Evolutionary conservation across 2,888 invertebrate genomes (phyloP).

Genomic region (Aleiodes leptofemur): DNA sequence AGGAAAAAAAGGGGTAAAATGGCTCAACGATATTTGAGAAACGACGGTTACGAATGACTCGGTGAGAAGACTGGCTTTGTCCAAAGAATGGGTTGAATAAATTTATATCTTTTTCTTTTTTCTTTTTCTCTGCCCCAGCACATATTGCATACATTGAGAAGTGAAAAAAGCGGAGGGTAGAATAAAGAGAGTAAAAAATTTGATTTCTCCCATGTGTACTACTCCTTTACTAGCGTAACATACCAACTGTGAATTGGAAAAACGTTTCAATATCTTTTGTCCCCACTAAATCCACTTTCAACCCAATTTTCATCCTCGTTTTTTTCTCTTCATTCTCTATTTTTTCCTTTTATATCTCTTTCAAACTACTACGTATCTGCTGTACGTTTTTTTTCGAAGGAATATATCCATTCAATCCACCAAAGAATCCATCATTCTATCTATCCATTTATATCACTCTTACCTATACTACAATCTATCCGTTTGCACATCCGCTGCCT

Average conservation of each 20-base stretch:
- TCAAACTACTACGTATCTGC: no score
- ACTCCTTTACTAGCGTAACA: constrained; percentile 7
- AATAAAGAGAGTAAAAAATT: constrained; percentile 4
- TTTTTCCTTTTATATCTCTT: no score
- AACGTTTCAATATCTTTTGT: constrained; percentile 6
- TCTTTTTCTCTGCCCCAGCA: background rate
- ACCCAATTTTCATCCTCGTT: constrained; percentile 5
- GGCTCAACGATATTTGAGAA: constrained; percentile 43
- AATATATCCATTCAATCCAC: no score
- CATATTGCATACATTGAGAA: background rate
- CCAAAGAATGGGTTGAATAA: constrained; percentile 42
- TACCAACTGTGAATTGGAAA: constrained; percentile 16
- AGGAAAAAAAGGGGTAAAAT: constrained; percentile 9
- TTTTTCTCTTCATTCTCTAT: background rate
- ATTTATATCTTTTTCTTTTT: constrained; percentile 38
- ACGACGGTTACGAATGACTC: constrained; percentile 45
- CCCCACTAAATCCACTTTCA: constrained; percentile 4
- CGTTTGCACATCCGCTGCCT: no score
- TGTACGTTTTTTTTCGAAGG: no score
- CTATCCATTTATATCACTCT: no score
- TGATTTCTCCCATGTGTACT: constrained; percentile 14
- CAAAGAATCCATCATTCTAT: no score
- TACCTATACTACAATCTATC: no score
- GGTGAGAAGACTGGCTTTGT: background rate
- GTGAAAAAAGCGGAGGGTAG: no score